Evolutionary conservation across 64 coral and sea anemone genomes (phyloP).

Genomic region (Montipora foliosa): DNA sequence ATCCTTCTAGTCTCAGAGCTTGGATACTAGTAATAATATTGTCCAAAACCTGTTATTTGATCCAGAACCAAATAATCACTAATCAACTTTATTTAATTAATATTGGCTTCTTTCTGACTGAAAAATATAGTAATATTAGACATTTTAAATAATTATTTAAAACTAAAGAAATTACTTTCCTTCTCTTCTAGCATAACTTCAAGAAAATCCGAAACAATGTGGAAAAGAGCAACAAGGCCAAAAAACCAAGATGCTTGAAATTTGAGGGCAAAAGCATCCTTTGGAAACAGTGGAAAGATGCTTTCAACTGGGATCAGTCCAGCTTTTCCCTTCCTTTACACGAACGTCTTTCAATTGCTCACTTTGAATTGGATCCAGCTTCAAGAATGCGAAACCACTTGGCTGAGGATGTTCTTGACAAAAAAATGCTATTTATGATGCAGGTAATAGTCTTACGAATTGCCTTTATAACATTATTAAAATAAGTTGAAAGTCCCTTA

Average conservation of each 20-base stretch:
- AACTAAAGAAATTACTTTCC: too few relatives aligned
- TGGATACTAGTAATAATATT: too few relatives aligned
- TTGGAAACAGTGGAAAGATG: slow-evolving; percentile 23
- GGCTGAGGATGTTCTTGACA: slow-evolving; percentile 57
- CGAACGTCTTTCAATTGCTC: slow-evolving; percentile 7
- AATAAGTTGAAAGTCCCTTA: too few relatives aligned
- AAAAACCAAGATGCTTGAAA: not conserved
- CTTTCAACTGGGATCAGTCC: slow-evolving; percentile 29
- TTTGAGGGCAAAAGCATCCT: slow-evolving; percentile 2
- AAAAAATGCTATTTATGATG: slow-evolving; percentile 48
- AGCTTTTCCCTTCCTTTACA: slow-evolving; percentile 32
- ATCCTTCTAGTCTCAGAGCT: too few relatives aligned
- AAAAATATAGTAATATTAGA: too few relatives aligned
- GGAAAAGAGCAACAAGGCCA: not conserved
- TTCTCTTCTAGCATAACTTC: slow-evolving; percentile 27
- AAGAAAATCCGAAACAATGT: slow-evolving; percentile 50
- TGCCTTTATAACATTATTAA: too few relatives aligned
- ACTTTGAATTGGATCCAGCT: slow-evolving; percentile 30
- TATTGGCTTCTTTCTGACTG: too few relatives aligned
- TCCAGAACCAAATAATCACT: too few relatives aligned
- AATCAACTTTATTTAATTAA: too few relatives aligned
- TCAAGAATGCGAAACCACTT: slow-evolving; percentile 49
- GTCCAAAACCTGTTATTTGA: too few relatives aligned
- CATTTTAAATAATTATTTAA: too few relatives aligned
- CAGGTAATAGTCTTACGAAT: too few relatives aligned